phyloP scores from a whole-genome alignment of 2,113 vertebrate genomes.

The Trogon surrucura region DNA sequence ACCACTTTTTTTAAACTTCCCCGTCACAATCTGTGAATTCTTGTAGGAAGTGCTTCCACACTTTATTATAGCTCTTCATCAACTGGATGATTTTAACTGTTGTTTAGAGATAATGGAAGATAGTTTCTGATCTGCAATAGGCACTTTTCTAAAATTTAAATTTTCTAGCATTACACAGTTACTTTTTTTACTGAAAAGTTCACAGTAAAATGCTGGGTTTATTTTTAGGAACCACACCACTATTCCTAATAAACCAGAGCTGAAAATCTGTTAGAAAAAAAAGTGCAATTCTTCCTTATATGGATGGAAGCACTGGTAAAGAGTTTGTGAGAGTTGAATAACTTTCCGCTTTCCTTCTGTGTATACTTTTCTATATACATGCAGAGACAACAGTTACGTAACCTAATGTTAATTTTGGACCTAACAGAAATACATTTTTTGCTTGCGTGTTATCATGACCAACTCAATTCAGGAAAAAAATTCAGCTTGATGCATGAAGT shows the following conservation, averaged over 20 bases:
- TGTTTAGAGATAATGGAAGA: background rate
- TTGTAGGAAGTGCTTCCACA: background rate
- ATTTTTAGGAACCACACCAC: background rate
- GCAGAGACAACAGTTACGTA: background rate
- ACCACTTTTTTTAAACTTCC: background rate
- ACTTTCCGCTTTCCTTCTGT: background rate
- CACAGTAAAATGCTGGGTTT: background rate
- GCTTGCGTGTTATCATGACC: background rate
- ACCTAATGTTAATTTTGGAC: background rate
- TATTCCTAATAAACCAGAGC: background rate
- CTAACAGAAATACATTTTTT: background rate
- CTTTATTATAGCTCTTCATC: background rate
- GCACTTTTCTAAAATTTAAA: background rate
- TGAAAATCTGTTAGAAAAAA: background rate
- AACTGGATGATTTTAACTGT: background rate
- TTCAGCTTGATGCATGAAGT: background rate
- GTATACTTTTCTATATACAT: background rate
- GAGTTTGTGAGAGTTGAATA: background rate
- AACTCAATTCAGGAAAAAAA: background rate
- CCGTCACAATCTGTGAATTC: background rate
- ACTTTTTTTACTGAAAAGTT: background rate
- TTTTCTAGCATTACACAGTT: background rate
- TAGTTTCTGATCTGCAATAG: background rate
- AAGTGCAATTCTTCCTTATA: rapidly evolving
- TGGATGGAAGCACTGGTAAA: rapidly evolving